Evolutionary conservation across 2,888 invertebrate genomes (phyloP).

Genomic region (Carcina quercana): DNA sequence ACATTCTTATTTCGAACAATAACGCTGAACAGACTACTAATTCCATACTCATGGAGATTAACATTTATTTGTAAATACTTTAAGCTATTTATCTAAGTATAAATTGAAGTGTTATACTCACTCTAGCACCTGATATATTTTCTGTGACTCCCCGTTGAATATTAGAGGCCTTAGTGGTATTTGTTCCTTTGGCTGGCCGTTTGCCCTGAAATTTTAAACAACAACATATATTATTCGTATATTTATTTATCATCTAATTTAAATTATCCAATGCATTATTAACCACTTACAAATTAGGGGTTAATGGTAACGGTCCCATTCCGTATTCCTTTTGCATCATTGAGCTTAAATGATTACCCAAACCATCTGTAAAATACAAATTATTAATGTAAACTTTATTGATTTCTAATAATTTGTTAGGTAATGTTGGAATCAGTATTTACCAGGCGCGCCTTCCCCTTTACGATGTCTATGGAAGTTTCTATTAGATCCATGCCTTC

Average conservation of each 20-base stretch:
- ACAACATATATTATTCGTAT: too few species aligned
- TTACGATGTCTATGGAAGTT: slow-evolving; percentile 52
- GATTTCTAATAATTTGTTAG: not conserved
- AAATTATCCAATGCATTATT: too few species aligned
- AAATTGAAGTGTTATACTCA: slow-evolving; percentile 62
- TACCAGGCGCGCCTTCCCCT: slow-evolving; percentile 50
- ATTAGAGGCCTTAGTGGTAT: slow-evolving; percentile 86
- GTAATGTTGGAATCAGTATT: not conserved
- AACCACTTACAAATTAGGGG: slow-evolving; percentile 58
- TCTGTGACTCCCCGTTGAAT: slow-evolving; percentile 78
- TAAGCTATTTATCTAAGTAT: not conserved
- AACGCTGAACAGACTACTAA: too few species aligned
- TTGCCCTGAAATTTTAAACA: slow-evolving; percentile 39
- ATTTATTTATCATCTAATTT: too few species aligned
- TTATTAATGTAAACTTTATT: not conserved
- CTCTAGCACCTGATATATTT: slow-evolving; percentile 82
- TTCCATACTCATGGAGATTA: too few species aligned
- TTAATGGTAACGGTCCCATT: slow-evolving; percentile 45
- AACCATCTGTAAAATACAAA: slow-evolving; percentile 36
- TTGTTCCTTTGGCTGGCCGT: slow-evolving; percentile 77
- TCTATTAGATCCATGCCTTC: slow-evolving; percentile 78
- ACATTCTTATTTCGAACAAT: slow-evolving; percentile 22
- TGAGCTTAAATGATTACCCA: slow-evolving; percentile 65
- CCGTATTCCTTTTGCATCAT: slow-evolving; percentile 71
- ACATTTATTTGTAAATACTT: too few species aligned